Conservation (phyloP, 2,113 vertebrate species). For the Oreochromis niloticus region DNA sequence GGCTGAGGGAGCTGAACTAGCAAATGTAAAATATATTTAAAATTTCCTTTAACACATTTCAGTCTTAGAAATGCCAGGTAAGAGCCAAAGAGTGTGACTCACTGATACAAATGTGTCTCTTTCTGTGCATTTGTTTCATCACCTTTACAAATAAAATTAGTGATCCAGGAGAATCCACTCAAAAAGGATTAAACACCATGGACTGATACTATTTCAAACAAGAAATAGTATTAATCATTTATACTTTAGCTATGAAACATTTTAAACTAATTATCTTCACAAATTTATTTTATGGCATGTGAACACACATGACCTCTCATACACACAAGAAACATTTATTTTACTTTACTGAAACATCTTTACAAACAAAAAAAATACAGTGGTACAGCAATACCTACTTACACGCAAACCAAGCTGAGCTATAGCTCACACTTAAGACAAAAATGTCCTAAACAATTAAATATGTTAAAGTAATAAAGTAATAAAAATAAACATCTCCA, state of each 20-base stretch:
- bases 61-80: background rate
- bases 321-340: background rate
- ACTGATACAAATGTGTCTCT: background rate
- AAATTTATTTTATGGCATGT: fast-evolving
- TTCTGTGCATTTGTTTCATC: background rate
- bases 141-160: background rate
- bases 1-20: background rate
- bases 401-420: background rate
- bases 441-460: background rate
- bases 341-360: background rate
- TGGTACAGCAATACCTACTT: background rate
- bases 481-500: background rate
- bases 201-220: background rate
- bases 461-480: too few relatives aligned
- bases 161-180: background rate
- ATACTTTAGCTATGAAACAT: background rate
- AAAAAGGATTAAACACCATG: background rate
- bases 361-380: background rate
- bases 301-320: fast-evolving
- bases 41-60: background rate
- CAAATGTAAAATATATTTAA: background rate
- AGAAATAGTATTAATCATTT: background rate
- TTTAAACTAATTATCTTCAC: background rate
- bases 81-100: fast-evolving
- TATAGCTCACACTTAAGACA: background rate